Evolutionary conservation across 2,797 vertebrate species (phyloP).

Genomic region (Lacerta viridis): DNA sequence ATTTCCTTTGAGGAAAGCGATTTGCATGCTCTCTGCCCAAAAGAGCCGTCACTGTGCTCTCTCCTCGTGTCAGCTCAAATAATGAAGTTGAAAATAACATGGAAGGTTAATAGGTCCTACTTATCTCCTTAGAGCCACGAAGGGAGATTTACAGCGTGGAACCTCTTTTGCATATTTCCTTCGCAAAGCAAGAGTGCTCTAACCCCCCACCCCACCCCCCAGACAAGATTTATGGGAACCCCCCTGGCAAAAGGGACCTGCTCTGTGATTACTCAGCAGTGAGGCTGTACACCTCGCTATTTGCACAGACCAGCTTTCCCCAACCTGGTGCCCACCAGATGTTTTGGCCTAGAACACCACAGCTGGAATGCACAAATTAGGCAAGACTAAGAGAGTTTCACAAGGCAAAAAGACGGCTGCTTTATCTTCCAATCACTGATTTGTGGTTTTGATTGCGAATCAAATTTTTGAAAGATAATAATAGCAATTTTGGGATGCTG

Average conservation of each 20-base stretch:
- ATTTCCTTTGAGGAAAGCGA: conserved; percentile 98
- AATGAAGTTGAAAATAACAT: conserved; percentile 98
- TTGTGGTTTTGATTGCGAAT: neutral
- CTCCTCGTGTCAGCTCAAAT: conserved; percentile 94
- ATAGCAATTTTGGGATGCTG: neutral
- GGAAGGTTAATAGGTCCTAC: conserved; percentile 98
- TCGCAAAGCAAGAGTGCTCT: conserved; percentile 74
- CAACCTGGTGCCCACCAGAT: too few species aligned
- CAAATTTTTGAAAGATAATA: neutral
- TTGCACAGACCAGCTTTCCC: neutral
- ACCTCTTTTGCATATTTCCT: conserved; percentile 80
- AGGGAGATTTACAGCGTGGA: conserved; percentile 78
- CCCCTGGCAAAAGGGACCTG: conserved; percentile 53
- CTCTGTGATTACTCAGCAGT: conserved; percentile 42
- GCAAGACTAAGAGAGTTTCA: too few species aligned
- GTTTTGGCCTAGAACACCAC: too few species aligned
- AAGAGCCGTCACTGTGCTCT: conserved; percentile 87
- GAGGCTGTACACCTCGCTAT: conserved; percentile 52
- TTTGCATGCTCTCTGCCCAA: conserved; percentile 95
- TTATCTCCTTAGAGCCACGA: conserved; percentile 86
- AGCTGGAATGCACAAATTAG: too few species aligned
- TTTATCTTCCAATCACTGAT: neutral
- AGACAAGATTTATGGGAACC: conserved; percentile 72
- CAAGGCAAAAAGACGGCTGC: neutral
- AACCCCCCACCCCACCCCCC: conserved; percentile 39